Evolutionary conservation across 2,888 invertebrate genomes (phyloP).

Genomic region (Hemicrepidius hirtus): DNA sequence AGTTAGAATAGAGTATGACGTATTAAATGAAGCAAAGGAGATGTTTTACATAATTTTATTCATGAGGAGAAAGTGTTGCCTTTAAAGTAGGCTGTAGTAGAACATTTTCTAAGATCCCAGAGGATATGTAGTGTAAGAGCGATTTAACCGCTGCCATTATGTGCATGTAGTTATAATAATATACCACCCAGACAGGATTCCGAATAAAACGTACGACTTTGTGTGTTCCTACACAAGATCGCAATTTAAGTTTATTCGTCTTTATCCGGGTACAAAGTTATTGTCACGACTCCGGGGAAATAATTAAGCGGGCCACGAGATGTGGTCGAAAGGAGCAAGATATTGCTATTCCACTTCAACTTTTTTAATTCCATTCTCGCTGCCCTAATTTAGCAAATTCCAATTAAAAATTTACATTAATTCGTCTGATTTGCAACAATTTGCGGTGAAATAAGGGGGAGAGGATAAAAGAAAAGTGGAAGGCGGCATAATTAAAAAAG

Average conservation of each 20-base stretch:
- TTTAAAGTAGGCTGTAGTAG: constrained; percentile 14
- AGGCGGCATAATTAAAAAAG: constrained; percentile 49
- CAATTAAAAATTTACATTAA: constrained; percentile 54
- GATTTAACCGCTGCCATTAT: constrained; percentile 43
- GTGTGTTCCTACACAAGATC: constrained; percentile 13
- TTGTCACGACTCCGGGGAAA: constrained; percentile 20
- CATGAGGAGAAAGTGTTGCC: constrained; percentile 1
- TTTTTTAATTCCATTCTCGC: constrained; percentile 47
- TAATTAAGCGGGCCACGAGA: constrained; percentile 23
- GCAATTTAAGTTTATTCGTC: constrained; percentile 33
- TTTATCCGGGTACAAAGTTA: constrained; percentile 30
- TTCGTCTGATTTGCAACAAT: constrained; percentile 52
- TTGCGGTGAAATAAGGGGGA: constrained; percentile 44
- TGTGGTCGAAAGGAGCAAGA: constrained; percentile 24
- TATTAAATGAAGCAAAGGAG: too few relatives aligned
- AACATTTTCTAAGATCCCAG: constrained; percentile 33
- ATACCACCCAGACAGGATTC: constrained; percentile 35
- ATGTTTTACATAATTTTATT: too few relatives aligned
- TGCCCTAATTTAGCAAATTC: constrained; percentile 49
- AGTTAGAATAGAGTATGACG: too few relatives aligned
- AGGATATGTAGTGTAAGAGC: constrained; percentile 39
- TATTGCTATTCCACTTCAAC: constrained; percentile 43
- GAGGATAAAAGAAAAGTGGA: constrained; percentile 40
- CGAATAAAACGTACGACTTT: constrained; percentile 38
- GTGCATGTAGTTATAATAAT: constrained; percentile 48